phyloP scores from a whole-genome alignment of 2,888 invertebrate genomes.

The Tenthredo mesomela region DNA sequence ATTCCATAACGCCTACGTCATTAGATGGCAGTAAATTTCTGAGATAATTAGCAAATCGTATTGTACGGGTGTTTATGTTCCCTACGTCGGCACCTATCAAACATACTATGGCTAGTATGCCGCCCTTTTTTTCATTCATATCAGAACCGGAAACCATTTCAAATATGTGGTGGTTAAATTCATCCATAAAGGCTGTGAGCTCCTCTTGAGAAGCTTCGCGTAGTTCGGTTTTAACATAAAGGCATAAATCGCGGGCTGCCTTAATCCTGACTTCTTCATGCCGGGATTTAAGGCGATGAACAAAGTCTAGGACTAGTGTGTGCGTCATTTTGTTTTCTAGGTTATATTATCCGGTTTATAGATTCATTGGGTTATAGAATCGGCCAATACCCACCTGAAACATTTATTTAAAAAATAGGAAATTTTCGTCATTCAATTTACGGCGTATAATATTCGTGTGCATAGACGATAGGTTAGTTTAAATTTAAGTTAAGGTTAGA shows the following conservation, averaged over 20 bases:
- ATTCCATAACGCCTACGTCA: conserved; percentile 96
- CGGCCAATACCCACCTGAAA: conserved; percentile 22
- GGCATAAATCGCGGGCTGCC: conserved; percentile 93
- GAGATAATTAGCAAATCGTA: conserved; percentile 95
- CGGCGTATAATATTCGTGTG: background rate
- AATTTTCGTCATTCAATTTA: background rate
- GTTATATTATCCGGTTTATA: background rate
- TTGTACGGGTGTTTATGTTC: conserved; percentile 93
- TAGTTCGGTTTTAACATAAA: conserved; percentile 94
- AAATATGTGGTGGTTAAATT: conserved; percentile 96
- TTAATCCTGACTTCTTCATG: conserved; percentile 91
- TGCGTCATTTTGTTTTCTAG: conserved; percentile 78
- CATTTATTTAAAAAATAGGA: conserved; percentile 1
- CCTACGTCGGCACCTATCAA: conserved; percentile 96
- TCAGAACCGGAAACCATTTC: conserved; percentile 97
- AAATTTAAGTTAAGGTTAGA: background rate
- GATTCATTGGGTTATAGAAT: background rate
- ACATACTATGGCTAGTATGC: conserved; percentile 96
- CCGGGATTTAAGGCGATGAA: conserved; percentile 92
- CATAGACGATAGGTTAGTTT: conserved; percentile 12
- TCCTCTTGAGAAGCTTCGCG: conserved; percentile 95
- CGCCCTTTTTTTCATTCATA: conserved; percentile 96
- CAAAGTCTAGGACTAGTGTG: conserved; percentile 88
- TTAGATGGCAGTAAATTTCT: conserved; percentile 93
- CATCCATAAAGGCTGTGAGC: conserved; percentile 94